Conservation (phyloP, 2,113 vertebrate genomes). For the Muntiacus reevesi region DNA sequence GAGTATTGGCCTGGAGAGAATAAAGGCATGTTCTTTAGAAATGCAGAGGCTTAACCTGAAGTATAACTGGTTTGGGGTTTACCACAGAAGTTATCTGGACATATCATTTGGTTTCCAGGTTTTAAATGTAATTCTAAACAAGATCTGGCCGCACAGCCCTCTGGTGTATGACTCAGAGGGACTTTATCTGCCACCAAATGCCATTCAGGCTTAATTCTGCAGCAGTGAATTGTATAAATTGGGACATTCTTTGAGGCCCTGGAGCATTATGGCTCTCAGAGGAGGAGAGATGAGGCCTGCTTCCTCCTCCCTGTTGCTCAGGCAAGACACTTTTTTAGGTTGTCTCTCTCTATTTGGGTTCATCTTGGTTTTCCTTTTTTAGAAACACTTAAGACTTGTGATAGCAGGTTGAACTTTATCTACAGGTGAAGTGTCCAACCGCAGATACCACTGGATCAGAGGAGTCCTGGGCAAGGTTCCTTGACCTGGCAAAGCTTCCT, state of each 20-base stretch:
- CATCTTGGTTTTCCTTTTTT: constrained; percentile 17
- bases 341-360: not conserved
- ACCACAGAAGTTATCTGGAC: constrained; percentile 73
- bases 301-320: not conserved
- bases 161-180: constrained; percentile 26
- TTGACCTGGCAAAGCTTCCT: not conserved
- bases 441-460: not conserved
- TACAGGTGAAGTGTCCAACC: not conserved
- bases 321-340: not conserved
- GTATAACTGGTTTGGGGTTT: constrained; percentile 65
- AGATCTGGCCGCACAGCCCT: constrained; percentile 47
- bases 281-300: not conserved
- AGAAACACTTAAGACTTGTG: not conserved
- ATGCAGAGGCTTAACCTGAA: constrained; percentile 62
- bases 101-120: constrained; percentile 70
- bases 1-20: constrained; percentile 27
- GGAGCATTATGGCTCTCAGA: not conserved
- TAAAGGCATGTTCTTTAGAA: constrained; percentile 61
- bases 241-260: constrained; percentile 26
- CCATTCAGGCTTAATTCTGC: constrained; percentile 68
- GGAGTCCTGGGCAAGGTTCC: not conserved
- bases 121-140: constrained; percentile 71
- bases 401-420: not conserved
- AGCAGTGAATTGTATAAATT: constrained; percentile 40
- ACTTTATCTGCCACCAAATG: constrained; percentile 68